phyloP scores from a whole-genome alignment of 1,140 invertebrate species.

The Bacillus rossius region DNA sequence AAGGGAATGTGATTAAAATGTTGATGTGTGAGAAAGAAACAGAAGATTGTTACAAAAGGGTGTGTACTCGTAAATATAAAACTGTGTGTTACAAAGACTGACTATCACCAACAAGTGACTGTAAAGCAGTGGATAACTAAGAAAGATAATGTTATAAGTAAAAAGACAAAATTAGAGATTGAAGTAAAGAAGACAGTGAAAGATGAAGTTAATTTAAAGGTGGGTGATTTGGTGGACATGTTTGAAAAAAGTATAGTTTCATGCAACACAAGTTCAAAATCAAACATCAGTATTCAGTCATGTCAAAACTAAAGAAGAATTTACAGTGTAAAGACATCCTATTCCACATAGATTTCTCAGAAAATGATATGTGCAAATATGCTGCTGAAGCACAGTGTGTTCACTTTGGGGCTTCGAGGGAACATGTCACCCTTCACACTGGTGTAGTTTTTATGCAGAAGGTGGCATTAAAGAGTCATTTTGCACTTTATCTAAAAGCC shows the following conservation, averaged over 20 bases:
- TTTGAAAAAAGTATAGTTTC: background rate
- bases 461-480: no score
- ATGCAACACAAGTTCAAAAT: background rate
- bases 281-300: no score
- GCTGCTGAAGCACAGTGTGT: background rate
- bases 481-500: no score
- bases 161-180: background rate
- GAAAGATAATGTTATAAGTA: background rate
- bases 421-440: background rate
- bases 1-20: background rate
- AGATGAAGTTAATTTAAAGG: background rate
- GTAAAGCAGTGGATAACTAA: background rate
- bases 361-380: background rate
- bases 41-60: background rate
- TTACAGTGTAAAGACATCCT: background rate
- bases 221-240: background rate
- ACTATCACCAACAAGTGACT: background rate
- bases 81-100: background rate
- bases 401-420: conserved; percentile 1
- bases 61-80: background rate
- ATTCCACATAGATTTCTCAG: background rate
- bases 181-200: background rate
- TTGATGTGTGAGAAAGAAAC: background rate
- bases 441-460: no score
- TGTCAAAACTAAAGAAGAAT: background rate